Evolutionary conservation across 2,888 invertebrate species (phyloP), one percentile per base, ranked within the genome.

Genomic region (Tridacna crocea): DNA sequence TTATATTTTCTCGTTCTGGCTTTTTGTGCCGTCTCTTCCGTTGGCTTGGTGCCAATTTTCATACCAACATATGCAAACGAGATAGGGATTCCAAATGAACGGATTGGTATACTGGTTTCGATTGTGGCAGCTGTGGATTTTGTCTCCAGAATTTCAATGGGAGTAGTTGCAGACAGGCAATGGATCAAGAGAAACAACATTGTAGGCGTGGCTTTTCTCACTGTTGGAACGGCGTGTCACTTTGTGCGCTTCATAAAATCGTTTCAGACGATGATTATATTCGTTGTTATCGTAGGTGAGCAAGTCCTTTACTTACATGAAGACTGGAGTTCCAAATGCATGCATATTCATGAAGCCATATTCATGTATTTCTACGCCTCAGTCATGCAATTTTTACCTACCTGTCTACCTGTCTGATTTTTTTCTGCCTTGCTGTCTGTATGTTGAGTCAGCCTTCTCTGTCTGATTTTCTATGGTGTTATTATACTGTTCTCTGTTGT

Each of bases 51-150:
- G 15, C 73, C 77, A 12, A 46, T 77, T 2, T 83, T 81, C n/a
- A 47, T 83, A 15, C 80, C 83, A 13, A 83, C 87, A 15, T 61
- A 80, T 60, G 77, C 85, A 8, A 81, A 75, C 26, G 87, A 87
- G 58, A 61, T 80, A 27, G 85, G 85, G 17, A n/a, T 87, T 13
- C 19, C 75, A n/a, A 77, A 68, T 58, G 77, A 83, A n/a, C 51
- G 80, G 74, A 79, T 66, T 22, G 82, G 83, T 55, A 22, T 85
- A 19, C 55, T 87, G 22, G 51, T 87, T 68, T 81, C 83, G 12
- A 68, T 83, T 60, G 63, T 83, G 19, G 85, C 83, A 13, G 81
- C 75, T 13, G 63, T 75, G 17, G 87, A 80, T 22, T 68, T 82
- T 75, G 12, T 77, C 13, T 61, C 81, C 8, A 79, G 81, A 61